These are phyloP conservation scores for Oncopeltus fasciatus DNA, from an alignment of 1,140 invertebrate genomes.

Conservation along the genomic window DNA sequence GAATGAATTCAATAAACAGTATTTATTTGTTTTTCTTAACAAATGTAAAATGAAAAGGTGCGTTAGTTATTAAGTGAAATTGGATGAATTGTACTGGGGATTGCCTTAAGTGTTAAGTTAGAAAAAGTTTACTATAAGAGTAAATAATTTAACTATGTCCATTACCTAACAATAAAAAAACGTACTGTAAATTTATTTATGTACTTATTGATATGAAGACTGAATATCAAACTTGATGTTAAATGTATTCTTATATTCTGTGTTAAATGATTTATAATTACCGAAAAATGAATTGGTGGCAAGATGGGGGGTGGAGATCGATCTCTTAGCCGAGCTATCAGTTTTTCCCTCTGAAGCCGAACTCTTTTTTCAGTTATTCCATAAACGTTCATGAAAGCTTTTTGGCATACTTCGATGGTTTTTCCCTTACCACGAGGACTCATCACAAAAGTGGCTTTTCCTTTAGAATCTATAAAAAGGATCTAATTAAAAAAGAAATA, in stretches of 20 bases:
- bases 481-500: conserved; percentile 1
- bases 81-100: no score
- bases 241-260: neutral
- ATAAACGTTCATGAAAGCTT: conserved; percentile 37
- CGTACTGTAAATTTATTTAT: no score
- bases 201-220: neutral
- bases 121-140: no score
- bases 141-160: no score
- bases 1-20: no score
- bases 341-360: conserved; percentile 33
- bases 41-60: no score
- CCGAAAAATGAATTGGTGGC: neutral
- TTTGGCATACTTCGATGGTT: conserved; percentile 36
- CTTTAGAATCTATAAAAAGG: conserved; percentile 13
- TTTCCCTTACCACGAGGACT: conserved; percentile 17
- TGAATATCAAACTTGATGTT: neutral
- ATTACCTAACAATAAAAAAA: no score
- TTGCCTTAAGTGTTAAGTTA: no score
- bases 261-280: neutral
- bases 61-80: no score
- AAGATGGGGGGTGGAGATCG: neutral
- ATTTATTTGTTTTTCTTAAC: no score
- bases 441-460: conserved; percentile 11
- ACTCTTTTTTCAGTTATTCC: conserved; percentile 38
- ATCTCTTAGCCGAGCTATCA: conserved; percentile 30